Evolutionary conservation across 2,113 vertebrate genomes (phyloP), one percentile per base, ranked within the genome.

Genomic region (Tautogolabrus adspersus): DNA sequence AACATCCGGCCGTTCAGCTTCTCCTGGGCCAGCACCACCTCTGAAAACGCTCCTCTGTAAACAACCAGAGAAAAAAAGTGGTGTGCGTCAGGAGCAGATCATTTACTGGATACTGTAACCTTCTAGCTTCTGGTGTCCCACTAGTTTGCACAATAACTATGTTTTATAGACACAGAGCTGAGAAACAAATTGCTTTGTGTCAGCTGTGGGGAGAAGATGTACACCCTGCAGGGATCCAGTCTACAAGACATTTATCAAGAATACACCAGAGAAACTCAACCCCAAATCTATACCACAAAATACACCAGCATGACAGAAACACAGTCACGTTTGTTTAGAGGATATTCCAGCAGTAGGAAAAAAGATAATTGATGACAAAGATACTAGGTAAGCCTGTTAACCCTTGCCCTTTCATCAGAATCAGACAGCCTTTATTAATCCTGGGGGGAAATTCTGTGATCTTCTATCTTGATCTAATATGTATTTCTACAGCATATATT

Each of bases 1-100:
- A 97, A 98, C 85, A 97, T 96, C 75, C 96, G 96, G 18, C 96
- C 94, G 7, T 95, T 97, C 0, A 95, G 91, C 86, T 93, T 95
- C 84, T 99, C 96, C 93, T 98, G 95, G 0, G 97, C 97, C 91
- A 98, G 81, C 77, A 99, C 96, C 78, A 99, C 97, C 94, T 99
- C 97, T 0, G 97, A 98, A 92, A 99, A 99, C 0, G 97, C 97
- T 55, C 97, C 97, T 1, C 97, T 98, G 90, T n/a, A 6, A 61
- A 87, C 37, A 79, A 54, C 77, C 0, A 58, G 21, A 66, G 0
- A 56, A 22, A n/a, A 44, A 47, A 18, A 4, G 13, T 26, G 23
- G 66, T 0, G n/a, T 66, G 13, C 68, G 49, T 72, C 47, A 64
- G 1, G 9, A 37, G 42, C 9, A 34, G 40, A 11, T 22, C 2